Conservation (phyloP, 2,113 vertebrate genomes). For the Sitta europaea region DNA sequence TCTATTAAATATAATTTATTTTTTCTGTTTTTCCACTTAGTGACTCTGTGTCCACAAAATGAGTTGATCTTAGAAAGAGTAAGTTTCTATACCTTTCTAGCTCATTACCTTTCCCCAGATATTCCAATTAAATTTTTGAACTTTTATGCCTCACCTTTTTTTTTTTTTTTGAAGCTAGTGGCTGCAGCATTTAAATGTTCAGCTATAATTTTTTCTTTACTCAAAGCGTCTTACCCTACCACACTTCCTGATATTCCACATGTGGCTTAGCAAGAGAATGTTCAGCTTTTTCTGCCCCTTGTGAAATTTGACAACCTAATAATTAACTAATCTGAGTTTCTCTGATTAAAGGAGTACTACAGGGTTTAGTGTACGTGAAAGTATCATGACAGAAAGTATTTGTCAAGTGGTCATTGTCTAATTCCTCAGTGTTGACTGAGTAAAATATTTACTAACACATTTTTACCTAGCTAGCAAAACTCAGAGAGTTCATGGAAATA, state of each 20-base stretch:
- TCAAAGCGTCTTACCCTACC: not conserved
- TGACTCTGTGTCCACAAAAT: not conserved
- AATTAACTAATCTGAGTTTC: not conserved
- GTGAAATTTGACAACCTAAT: not conserved
- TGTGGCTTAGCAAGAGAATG: not conserved
- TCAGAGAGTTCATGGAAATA: not conserved
- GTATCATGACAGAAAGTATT: not conserved
- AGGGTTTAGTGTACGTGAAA: not conserved
- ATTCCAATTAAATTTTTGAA: not conserved
- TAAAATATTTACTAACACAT: conserved; percentile 21
- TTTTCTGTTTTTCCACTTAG: not conserved
- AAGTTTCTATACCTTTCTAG: not conserved
- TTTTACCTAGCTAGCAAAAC: not conserved
- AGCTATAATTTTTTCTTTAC: not conserved
- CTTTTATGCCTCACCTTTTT: not conserved
- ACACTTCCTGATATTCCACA: not conserved
- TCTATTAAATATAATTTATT: not conserved
- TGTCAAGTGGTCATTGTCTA: not conserved
- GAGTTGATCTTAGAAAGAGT: not conserved
- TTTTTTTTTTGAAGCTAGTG: not conserved
- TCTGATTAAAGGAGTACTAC: not conserved
- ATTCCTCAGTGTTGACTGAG: not conserved
- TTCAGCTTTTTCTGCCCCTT: not conserved
- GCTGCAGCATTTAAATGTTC: not conserved
- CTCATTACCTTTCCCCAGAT: not conserved